Evolutionary conservation across 2,113 vertebrate species (phyloP).

Genomic region (Hippocampus zosterae): DNA sequence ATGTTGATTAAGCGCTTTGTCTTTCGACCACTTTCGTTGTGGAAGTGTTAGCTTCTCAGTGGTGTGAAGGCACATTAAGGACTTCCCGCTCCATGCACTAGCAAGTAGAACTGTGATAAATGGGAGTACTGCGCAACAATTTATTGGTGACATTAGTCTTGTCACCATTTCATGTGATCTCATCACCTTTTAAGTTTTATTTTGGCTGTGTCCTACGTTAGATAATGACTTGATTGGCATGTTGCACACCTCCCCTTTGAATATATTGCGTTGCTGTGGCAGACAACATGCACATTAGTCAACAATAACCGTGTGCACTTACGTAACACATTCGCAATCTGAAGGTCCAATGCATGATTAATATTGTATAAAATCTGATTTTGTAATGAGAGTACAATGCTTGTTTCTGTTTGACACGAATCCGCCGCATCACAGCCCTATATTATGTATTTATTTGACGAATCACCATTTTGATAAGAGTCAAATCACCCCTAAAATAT

Average conservation of each 20-base stretch:
- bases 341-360: neutral
- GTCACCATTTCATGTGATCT: neutral
- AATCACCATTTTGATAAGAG: neutral
- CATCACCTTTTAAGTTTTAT: neutral
- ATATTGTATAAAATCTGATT: neutral
- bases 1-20: conserved; percentile 50
- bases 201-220: neutral
- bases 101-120: conserved; percentile 48
- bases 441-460: neutral
- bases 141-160: conserved; percentile 3
- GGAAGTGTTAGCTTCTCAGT: conserved; percentile 44
- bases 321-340: neutral
- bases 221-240: conserved; percentile 3
- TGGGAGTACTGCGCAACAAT: conserved; percentile 19
- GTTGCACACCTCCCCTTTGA: neutral
- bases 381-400: neutral
- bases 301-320: neutral
- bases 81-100: conserved; percentile 45
- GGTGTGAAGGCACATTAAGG: conserved; percentile 47
- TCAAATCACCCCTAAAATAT: too few relatives aligned
- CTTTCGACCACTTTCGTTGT: conserved; percentile 39
- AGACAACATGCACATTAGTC: neutral
- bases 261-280: neutral
- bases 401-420: neutral
- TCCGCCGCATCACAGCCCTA: neutral